Base-by-base conservation (phyloP, 2,797 vertebrate species). In the Acrocephalus scirpaceus region DNA sequence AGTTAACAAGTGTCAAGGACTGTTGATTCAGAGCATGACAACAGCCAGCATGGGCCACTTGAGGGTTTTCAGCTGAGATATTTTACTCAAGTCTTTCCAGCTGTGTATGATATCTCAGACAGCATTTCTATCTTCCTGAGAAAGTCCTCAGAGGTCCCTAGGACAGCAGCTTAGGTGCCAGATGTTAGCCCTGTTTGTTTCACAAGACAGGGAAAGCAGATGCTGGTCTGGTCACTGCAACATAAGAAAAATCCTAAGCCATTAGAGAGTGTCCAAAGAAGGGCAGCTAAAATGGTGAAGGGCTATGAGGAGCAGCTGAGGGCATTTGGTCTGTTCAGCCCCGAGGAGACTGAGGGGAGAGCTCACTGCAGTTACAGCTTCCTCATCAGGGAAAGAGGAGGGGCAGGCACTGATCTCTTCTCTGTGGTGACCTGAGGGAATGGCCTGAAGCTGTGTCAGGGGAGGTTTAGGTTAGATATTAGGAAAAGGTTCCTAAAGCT, bases 351-450 rank as follows among this genome's bases (percentile, higher is more conserved):
- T 9, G 40, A 69, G 16, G 11, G 8, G 6, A 62, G 0, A 7
- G 3, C n/a, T n/a, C 47, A 47, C 0, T 26, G 17, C 48, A 47
- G 16, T 7, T 25, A 18, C 48, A 54, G 0, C 56, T 40, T 21
- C 20, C 34, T 54, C 0, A 0, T 34, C 42, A 56, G 30, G 11
- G 30, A 11, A 34, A 42, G 14, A 54, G 25, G 3, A 62, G 34
- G 21, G 14, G 5, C 34, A 42, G 30, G 1, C 34, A 32, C 10
- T 32, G 42, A 62, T 62, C 26, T 30, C 30, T 12, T 2, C 34
- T 62, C 14, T 54, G 2, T 5, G 21, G 7, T 70, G 29, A 34
- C 12, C 9, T 0, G 0, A 48, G 4, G 10, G 11, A 42, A 62
- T 42, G 48, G 57, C 14, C 34, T 56, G 57, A 56, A 48, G 8